Conservation (phyloP, 1,140 invertebrate species). For the Heliconius melpomene region DNA sequence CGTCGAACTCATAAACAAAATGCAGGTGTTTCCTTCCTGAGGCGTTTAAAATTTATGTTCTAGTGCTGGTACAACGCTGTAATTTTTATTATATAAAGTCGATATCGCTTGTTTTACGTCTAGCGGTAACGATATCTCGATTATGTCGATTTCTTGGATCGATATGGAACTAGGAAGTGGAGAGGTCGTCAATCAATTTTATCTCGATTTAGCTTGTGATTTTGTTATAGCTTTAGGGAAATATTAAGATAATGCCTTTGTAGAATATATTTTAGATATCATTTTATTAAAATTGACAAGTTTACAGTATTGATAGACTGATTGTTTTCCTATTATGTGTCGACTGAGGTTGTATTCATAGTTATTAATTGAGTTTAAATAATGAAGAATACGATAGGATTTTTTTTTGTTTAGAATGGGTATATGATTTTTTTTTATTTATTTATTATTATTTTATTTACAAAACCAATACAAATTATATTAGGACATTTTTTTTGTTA, state of each 20-base stretch:
- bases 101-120: conserved; percentile 1
- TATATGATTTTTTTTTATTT: too few species aligned
- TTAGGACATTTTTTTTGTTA: too few species aligned
- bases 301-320: too few species aligned
- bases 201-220: conserved; percentile 28
- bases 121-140: background rate
- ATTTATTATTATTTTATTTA: too few species aligned
- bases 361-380: too few species aligned
- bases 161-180: conserved; percentile 28
- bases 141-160: conserved; percentile 6
- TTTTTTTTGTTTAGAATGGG: too few species aligned
- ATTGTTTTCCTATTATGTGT: too few species aligned
- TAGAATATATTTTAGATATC: too few species aligned
- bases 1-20: conserved; percentile 40
- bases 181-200: conserved; percentile 30
- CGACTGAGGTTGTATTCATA: too few species aligned
- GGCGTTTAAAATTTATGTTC: conserved; percentile 31
- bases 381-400: too few species aligned
- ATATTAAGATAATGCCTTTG: conserved; percentile 9
- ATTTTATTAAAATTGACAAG: too few species aligned
- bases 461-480: too few species aligned
- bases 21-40: conserved; percentile 40
- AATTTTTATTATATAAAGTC: conserved; percentile 6
- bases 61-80: background rate
- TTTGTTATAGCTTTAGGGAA: conserved; percentile 18